Conservation (phyloP, 2,797 vertebrate species). For the Melanotaenia boesemani region DNA sequence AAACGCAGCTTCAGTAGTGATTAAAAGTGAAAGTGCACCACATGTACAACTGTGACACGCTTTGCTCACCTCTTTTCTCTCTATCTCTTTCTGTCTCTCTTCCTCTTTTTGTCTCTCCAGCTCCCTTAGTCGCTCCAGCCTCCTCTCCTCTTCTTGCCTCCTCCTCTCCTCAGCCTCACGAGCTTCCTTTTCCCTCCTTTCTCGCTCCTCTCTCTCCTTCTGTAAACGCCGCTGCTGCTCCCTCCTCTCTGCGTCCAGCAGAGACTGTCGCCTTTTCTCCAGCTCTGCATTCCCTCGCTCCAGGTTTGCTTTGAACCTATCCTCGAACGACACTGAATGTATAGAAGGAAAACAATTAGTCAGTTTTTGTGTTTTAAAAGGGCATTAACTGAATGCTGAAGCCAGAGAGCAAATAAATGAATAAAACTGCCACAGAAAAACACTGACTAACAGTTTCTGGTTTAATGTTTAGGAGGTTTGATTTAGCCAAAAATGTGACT, state of each 20-base stretch:
- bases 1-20: not conserved
- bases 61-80: constrained; percentile 79
- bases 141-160: constrained; percentile 90
- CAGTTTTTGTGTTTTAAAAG: too few relatives aligned
- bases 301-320: constrained; percentile 94
- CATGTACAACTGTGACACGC: not conserved
- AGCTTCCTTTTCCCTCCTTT: constrained; percentile 82
- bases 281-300: constrained; percentile 93
- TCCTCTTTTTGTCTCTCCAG: constrained; percentile 81
- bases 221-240: constrained; percentile 90
- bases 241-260: constrained; percentile 90
- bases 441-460: not conserved
- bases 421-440: not conserved
- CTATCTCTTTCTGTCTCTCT: constrained; percentile 78
- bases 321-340: constrained; percentile 90
- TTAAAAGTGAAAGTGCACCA: not conserved
- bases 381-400: too few relatives aligned
- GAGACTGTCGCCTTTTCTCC: constrained; percentile 90
- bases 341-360: not conserved
- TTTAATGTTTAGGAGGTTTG: not conserved
- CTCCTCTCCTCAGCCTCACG: constrained; percentile 75
- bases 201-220: constrained; percentile 89
- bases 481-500: not conserved
- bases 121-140: constrained; percentile 75
- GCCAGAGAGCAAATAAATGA: too few relatives aligned